Evolutionary conservation across 1,140 invertebrate species (phyloP), one percentile per base, ranked within the genome.

Genomic region (Aphaenogaster floridana): DNA sequence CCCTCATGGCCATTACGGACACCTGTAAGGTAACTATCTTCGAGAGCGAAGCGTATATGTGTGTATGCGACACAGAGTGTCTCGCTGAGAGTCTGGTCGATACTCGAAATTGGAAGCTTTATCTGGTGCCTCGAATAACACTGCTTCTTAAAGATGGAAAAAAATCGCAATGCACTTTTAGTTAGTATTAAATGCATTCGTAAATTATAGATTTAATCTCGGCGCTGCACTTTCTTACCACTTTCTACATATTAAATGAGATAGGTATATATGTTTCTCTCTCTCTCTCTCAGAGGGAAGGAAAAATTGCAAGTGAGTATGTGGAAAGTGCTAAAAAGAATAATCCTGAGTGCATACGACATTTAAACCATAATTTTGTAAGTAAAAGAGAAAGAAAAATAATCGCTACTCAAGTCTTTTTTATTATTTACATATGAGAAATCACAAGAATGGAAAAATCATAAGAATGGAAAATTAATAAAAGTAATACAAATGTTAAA

Each of bases 11-110:
- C 68, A 74, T 17, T n/a, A 42, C 52, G 42, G 80, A 84, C 54
- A 84, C 68, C 68, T 74, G 80, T 84, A 74, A 74, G 80, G 80
- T 84, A 84, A 80, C 39, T 61, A 36, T 36, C 28, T 61, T 9
- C 11, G 15, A 48, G 3, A 61, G 3, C 17, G 59, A 45, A 28
- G 28, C 9, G 3, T 61, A 8, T 61, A 1, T 34, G 21, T 61
- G 42, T 34, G 7, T 63, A 15, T 13, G 42, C 9, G 57, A 36
- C 54, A 74, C 11, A 15, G 9, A 9, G 11, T 13, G 17, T 52
- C 59, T 66, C 34, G n/a, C n/a, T n/a, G 17, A 79, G 21, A 66
- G 17, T 48, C 28, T 39, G 45, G 7, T 66, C 48, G 28, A 39
- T 48, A 78, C 2, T 15, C 9, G 17, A 66, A 66, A 66, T 79